A percentile compares a stretch with the other conserved stretches of the same genome.
phyloP scores from a whole-genome alignment of 2,113 vertebrate genomes.

The Thalassoma bifasciatum region DNA sequence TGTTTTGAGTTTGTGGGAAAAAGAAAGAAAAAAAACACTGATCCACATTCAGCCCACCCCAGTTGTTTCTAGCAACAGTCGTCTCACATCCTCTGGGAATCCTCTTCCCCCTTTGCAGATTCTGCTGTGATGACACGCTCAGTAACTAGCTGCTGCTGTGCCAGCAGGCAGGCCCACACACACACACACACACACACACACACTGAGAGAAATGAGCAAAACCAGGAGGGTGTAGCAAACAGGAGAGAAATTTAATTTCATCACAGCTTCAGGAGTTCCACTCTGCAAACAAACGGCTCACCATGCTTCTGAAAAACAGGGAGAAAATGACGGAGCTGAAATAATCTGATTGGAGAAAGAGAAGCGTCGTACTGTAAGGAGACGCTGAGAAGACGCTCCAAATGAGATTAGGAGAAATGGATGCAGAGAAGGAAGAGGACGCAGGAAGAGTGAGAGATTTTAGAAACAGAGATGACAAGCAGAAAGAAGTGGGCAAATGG shows the following conservation, averaged over 20 bases:
- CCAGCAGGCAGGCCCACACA: constrained; percentile 24
- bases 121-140: constrained; percentile 49
- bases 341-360: background rate
- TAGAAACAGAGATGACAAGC: constrained; percentile 36
- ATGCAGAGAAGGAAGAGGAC: constrained; percentile 12
- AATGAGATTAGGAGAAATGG: constrained; percentile 28
- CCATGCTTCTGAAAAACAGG: background rate
- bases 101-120: constrained; percentile 34
- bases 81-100: constrained; percentile 21
- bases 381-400: constrained; percentile 1
- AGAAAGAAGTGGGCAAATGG: constrained; percentile 41
- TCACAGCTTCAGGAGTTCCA: constrained; percentile 13
- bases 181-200: background rate
- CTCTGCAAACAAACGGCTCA: constrained; percentile 31
- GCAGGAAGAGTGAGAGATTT: constrained; percentile 33
- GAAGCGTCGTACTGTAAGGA: background rate
- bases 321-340: background rate
- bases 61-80: constrained; percentile 24
- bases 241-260: constrained; percentile 40
- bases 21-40: too few relatives aligned
- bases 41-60: constrained; percentile 36
- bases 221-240: constrained; percentile 37
- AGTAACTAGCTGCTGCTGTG: constrained; percentile 43
- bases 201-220: background rate
- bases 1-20: background rate